Percentiles rank a stretch among this genome's conserved stretches.
phyloP scores from a whole-genome alignment of 2,797 vertebrate genomes.

The Rallus crepitans region DNA sequence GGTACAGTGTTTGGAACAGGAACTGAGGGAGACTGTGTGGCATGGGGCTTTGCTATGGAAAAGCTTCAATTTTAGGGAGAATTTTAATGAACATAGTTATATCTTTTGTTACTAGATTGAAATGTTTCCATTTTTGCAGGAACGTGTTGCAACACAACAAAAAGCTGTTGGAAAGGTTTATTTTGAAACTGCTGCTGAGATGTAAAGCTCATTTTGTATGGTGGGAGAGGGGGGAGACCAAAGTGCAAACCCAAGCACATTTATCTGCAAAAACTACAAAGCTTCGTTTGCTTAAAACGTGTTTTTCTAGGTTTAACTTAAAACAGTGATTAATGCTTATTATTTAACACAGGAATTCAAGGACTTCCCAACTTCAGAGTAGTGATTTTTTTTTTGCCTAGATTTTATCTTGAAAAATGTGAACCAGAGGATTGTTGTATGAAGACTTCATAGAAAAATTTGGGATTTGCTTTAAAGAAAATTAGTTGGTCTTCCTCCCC shows the following conservation, averaged over 20 bases:
- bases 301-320: conserved; percentile 3
- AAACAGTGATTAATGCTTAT: conserved; percentile 15
- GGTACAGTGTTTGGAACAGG: neutral
- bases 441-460: conserved; percentile 19
- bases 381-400: neutral
- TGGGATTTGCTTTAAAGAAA: conserved; percentile 16
- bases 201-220: neutral
- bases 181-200: neutral
- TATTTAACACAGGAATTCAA: conserved; percentile 6
- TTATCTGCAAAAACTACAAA: neutral
- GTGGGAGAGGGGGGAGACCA: neutral
- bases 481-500: neutral
- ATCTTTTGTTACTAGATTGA: neutral
- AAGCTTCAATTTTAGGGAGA: neutral
- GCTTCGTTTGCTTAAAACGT: neutral
- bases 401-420: neutral
- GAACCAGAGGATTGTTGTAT: neutral
- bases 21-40: neutral
- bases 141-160: neutral
- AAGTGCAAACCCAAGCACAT: neutral
- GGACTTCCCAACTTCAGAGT: neutral
- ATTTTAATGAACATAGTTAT: neutral
- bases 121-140: neutral
- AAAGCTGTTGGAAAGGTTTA: neutral
- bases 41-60: neutral